phyloP scores from a whole-genome alignment of 2,797 vertebrate genomes.

The Enteromius trimaculatus region DNA sequence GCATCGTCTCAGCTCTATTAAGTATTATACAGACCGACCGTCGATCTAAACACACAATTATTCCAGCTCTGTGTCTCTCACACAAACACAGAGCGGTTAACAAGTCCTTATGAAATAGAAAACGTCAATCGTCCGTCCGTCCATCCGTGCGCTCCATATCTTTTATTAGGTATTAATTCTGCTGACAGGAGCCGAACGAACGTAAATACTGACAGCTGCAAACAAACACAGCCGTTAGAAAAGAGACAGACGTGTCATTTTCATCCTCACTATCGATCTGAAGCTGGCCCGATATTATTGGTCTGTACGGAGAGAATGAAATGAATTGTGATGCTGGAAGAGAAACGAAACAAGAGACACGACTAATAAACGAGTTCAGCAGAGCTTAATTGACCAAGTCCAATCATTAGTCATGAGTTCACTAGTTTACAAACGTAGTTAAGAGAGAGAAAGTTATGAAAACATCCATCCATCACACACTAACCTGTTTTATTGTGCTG shows the following conservation, averaged over 20 bases:
- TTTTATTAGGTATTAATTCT: constrained; percentile 41
- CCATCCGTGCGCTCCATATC: constrained; percentile 47
- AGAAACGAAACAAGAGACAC: neutral
- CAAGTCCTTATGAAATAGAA: constrained; percentile 65
- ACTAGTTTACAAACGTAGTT: neutral
- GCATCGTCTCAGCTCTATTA: constrained; percentile 79
- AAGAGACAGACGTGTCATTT: constrained; percentile 17
- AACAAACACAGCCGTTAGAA: constrained; percentile 25
- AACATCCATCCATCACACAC: neutral
- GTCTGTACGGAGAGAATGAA: neutral
- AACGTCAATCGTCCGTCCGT: constrained; percentile 62
- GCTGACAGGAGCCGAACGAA: constrained; percentile 13
- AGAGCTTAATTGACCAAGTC: neutral
- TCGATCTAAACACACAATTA: constrained; percentile 72
- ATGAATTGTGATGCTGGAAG: neutral
- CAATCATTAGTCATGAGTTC: neutral
- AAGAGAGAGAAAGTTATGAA: neutral
- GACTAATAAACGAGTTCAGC: neutral
- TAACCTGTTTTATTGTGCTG: neutral
- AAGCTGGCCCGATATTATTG: neutral
- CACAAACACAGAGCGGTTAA: constrained; percentile 59
- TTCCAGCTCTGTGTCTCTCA: constrained; percentile 57
- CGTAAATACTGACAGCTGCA: constrained; percentile 34
- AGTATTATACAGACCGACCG: constrained; percentile 75
- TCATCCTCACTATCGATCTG: neutral